These are phyloP conservation scores for Clamator glandarius DNA, from an alignment of 2,797 vertebrate genomes.

Conservation along the genomic window DNA sequence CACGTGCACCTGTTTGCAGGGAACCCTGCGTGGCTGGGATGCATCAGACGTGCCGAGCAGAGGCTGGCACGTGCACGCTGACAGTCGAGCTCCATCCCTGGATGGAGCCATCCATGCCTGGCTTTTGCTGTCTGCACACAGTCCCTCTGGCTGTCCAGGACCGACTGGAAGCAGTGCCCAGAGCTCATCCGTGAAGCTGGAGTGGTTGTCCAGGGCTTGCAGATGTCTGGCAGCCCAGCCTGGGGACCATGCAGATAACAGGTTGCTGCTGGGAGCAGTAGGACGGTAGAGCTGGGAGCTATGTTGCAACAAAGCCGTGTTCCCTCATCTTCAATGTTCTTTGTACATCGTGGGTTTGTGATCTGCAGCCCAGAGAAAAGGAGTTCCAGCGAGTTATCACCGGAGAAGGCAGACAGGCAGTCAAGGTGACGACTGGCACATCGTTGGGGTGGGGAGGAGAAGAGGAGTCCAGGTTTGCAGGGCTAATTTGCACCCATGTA, in stretches of 20 bases:
- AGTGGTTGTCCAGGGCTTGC: not conserved
- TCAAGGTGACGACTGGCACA: not conserved
- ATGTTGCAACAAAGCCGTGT: not conserved
- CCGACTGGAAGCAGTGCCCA: not conserved
- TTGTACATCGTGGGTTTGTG: not conserved
- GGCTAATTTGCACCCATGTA: not conserved
- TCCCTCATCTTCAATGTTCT: not conserved
- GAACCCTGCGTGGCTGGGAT: rapidly evolving
- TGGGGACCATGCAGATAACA: rapidly evolving
- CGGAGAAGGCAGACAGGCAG: not conserved
- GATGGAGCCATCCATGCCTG: not conserved
- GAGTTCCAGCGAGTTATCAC: not conserved
- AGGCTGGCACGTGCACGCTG: not conserved
- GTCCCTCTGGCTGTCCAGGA: not conserved
- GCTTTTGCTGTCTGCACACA: not conserved
- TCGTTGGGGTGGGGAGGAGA: not conserved
- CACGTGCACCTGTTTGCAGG: not conserved
- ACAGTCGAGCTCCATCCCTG: not conserved
- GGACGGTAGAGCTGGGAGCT: not conserved
- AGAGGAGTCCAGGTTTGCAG: not conserved
- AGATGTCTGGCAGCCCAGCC: not conserved
- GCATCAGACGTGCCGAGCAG: rapidly evolving
- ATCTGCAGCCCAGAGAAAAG: not conserved
- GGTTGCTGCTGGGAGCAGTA: not conserved
- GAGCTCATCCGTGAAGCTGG: not conserved